These are phyloP conservation scores for Troides helena DNA, from an alignment of 2,888 invertebrate genomes.

Conservation along the genomic window DNA sequence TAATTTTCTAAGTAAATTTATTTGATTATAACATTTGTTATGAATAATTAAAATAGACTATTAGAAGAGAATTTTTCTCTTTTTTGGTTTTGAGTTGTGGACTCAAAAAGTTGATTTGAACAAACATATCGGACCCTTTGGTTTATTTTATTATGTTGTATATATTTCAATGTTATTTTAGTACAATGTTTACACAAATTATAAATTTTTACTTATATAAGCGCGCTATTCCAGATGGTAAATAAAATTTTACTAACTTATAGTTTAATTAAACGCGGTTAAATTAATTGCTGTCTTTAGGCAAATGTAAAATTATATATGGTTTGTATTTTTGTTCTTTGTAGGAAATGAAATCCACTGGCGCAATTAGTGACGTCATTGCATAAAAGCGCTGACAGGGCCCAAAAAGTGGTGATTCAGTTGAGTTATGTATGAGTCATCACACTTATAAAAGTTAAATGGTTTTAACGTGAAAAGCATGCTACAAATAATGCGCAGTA, in stretches of 20 bases:
- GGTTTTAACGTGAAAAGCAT: slow-evolving; percentile 14
- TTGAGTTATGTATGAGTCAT: slow-evolving; percentile 38
- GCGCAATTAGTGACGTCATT: slow-evolving; percentile 30
- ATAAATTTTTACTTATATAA: too few relatives aligned
- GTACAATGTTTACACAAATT: too few relatives aligned
- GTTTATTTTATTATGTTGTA: too few relatives aligned
- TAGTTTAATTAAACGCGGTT: not conserved
- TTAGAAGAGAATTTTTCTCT: too few relatives aligned
- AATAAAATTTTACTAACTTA: not conserved
- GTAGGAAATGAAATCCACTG: slow-evolving; percentile 1
- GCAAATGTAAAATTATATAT: too few relatives aligned
- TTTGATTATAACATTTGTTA: not conserved
- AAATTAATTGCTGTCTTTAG: not conserved
- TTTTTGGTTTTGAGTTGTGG: too few relatives aligned
- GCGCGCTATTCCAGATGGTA: too few relatives aligned
- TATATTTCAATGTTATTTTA: too few relatives aligned
- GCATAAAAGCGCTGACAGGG: slow-evolving; percentile 32
- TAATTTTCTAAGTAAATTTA: not conserved
- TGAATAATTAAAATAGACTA: not conserved
- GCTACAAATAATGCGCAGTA: slow-evolving; percentile 22
- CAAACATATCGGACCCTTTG: too few relatives aligned
- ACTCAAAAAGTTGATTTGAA: too few relatives aligned
- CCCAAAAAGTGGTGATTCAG: slow-evolving; percentile 43
- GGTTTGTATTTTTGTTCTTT: slow-evolving; percentile 1
- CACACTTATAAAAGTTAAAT: slow-evolving; percentile 28